Evolutionary conservation across 2,888 invertebrate species (phyloP), one percentile per base, ranked within the genome.

Genomic region (Slavum lentiscoides): DNA sequence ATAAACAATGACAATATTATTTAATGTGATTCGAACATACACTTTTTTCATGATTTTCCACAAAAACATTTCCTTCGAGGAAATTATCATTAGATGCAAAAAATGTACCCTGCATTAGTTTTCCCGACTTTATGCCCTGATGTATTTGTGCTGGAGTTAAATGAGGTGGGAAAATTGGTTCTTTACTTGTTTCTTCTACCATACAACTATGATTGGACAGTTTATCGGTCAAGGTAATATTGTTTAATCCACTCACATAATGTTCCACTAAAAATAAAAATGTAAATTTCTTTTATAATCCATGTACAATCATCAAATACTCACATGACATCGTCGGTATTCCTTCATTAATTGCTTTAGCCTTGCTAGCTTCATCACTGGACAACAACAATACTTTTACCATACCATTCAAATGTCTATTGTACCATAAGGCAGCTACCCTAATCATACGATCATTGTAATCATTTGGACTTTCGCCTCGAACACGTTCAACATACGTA

Each of bases 381-480:
- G 95, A 94, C 11, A 97, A 87, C 37, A 97, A 88, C 21, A 97
- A 82, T 15, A 83, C 82, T 15, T 84, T 82, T 68, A 83, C 84
- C 19, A 85, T 85, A 74, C 85, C 85, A 53, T 86, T 85, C 80
- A 94, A 86, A 86, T 98, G 97, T 0, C 89, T 85, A 82, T 92
- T 90, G 85, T 96, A 97, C 96, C 97, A 98, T 23, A 89, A 87
- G 0, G 92, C 89, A 1, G 95, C 93, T 83, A 89, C 88, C 68
- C 96, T 89, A 83, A 98, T 96, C 13, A 96, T 95, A 84, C 96
- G 88, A 86, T 97, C 96, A 88, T 97, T 97, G 83, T 96, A 90
- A 86, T 97, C 96, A 87, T 97, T 97, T 67, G 91, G 88, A 30
- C 92, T 90, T 87, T 98, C 98, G 13, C 92, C 92, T 11, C 93